Percentiles rank a stretch among this genome's conserved stretches.
Evolutionary conservation across 2,888 invertebrate genomes (phyloP).

Genomic region (Drosophila paucipuncta): DNA sequence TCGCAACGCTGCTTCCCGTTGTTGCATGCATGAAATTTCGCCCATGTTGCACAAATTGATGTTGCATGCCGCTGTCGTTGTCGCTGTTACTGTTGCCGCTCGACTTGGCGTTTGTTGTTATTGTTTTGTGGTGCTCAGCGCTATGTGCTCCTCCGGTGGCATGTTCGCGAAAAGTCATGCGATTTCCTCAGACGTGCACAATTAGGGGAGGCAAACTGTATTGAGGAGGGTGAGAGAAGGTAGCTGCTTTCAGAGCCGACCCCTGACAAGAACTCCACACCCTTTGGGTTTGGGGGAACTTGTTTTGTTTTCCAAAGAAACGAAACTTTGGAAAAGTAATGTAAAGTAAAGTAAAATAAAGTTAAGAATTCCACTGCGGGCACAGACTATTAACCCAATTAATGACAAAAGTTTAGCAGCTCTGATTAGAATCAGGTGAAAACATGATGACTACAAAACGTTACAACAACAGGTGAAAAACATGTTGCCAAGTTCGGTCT

Average conservation of each 20-base stretch:
- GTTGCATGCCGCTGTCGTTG: constrained; percentile 65
- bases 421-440: constrained; percentile 61
- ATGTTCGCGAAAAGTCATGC: constrained; percentile 72
- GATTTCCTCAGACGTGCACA: constrained; percentile 67
- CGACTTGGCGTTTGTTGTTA: constrained; percentile 35
- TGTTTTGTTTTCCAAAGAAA: constrained; percentile 12
- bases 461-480: constrained; percentile 42
- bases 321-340: neutral
- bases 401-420: constrained; percentile 64
- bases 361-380: constrained; percentile 50
- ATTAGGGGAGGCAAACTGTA: constrained; percentile 42
- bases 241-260: constrained; percentile 15
- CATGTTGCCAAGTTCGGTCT: constrained; percentile 10
- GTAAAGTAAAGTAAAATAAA: constrained; percentile 5
- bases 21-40: constrained; percentile 73
- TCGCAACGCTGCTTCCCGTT: constrained; percentile 13
- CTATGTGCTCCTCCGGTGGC: constrained; percentile 55
- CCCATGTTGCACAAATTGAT: constrained; percentile 77
- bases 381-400: constrained; percentile 64
- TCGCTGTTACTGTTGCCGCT: constrained; percentile 19
- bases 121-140: neutral
- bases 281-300: constrained; percentile 24
- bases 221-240: neutral
- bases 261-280: constrained; percentile 35
- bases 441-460: constrained; percentile 58